Conservation (phyloP, 1,140 invertebrate species). For the Sycophila sp. region DNA sequence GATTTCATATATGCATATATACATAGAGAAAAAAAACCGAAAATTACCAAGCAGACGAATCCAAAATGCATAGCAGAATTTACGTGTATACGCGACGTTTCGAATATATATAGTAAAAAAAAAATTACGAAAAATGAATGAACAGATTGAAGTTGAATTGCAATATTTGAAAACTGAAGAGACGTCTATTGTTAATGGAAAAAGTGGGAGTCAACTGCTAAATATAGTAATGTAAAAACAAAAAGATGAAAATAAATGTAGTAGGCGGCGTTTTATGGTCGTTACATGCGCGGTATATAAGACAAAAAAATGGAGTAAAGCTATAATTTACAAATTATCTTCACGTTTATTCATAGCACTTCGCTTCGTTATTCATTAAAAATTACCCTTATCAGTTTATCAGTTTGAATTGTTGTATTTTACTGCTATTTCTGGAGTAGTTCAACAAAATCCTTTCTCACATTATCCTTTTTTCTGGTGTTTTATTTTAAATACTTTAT, state of each 20-base stretch:
- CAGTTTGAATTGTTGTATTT: too few relatives aligned
- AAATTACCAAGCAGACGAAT: constrained; percentile 19
- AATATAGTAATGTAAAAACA: constrained; percentile 49
- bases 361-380: neutral
- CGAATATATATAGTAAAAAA: constrained; percentile 37
- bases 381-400: neutral
- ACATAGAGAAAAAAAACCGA: constrained; percentile 5
- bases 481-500: too few relatives aligned
- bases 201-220: constrained; percentile 41
- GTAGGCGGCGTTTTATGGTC: constrained; percentile 42
- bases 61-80: constrained; percentile 15
- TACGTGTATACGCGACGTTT: constrained; percentile 36
- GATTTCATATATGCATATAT: constrained; percentile 51
- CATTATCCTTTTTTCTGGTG: too few relatives aligned
- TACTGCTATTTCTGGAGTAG: neutral
- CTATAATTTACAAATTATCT: constrained; percentile 56
- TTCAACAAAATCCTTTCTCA: too few relatives aligned
- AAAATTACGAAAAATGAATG: constrained; percentile 36
- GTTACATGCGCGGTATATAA: constrained; percentile 44
- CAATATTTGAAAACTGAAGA: constrained; percentile 44
- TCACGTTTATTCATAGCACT: constrained; percentile 35
- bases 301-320: constrained; percentile 53
- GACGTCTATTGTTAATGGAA: neutral
- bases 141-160: constrained; percentile 34
- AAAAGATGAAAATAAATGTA: constrained; percentile 44